Evolutionary conservation across 2,113 vertebrate species (phyloP).

Genomic region (Puffinus mauretanicus): DNA sequence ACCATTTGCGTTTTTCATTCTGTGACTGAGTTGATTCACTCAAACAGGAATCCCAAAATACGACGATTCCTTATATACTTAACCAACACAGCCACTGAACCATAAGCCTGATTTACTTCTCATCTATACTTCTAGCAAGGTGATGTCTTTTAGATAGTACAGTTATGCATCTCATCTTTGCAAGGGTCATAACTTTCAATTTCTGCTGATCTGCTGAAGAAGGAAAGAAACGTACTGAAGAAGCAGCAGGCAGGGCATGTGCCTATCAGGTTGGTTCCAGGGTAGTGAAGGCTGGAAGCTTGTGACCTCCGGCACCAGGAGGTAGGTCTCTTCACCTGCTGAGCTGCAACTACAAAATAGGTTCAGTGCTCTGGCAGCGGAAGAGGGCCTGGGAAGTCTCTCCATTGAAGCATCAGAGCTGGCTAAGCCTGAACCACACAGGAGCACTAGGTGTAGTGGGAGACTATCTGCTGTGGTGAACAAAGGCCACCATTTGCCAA

Average conservation of each 20-base stretch:
- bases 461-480: not conserved
- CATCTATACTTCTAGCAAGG: not conserved
- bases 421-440: not conserved
- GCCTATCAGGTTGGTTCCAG: not conserved
- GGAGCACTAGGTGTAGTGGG: not conserved
- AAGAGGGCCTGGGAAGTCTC: not conserved
- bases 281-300: not conserved
- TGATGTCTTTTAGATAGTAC: not conserved
- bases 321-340: not conserved
- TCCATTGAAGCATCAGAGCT: not conserved
- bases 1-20: not conserved
- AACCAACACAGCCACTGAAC: not conserved
- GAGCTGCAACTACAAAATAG: not conserved
- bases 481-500: not conserved
- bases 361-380: not conserved
- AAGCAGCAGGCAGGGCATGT: not conserved
- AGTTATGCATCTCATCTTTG: not conserved
- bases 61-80: accelerated
- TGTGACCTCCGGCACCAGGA: not conserved
- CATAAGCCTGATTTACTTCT: not conserved
- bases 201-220: not conserved
- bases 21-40: not conserved
- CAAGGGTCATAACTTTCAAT: not conserved
- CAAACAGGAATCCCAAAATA: not conserved
- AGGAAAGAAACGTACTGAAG: not conserved